phyloP scores from a whole-genome alignment of 2,113 vertebrate genomes.

The Nycticorax nycticorax region DNA sequence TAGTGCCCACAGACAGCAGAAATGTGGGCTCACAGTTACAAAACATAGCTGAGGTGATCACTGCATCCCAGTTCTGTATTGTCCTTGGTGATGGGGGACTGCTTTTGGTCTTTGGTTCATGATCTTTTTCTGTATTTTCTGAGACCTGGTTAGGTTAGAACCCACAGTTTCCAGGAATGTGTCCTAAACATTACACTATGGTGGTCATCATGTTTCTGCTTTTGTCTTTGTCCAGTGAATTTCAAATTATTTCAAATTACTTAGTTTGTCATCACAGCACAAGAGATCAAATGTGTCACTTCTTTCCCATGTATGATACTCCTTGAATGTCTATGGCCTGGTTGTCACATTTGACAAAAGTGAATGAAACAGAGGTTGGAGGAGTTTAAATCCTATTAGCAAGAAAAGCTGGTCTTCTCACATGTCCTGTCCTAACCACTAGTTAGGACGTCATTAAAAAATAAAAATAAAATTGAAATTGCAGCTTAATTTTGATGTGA shows the following conservation, averaged over 20 bases:
- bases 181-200: neutral
- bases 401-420: neutral
- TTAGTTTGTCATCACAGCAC: neutral
- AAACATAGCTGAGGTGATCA: neutral
- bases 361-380: neutral
- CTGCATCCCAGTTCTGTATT: neutral
- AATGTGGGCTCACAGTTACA: neutral
- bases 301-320: neutral
- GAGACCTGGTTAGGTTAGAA: neutral
- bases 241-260: neutral
- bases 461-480: neutral
- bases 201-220: neutral
- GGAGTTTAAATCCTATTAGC: neutral
- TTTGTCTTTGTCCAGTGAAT: neutral
- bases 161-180: neutral
- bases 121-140: neutral
- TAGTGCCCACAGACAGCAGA: neutral
- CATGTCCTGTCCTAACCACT: neutral
- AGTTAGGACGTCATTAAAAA: neutral
- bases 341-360: neutral
- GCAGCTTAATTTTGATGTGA: neutral
- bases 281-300: neutral
- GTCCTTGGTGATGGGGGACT: neutral
- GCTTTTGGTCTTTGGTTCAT: neutral
- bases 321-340: neutral